Base-by-base conservation (phyloP, 1,140 invertebrate genomes). In the Gryon sp. region DNA sequence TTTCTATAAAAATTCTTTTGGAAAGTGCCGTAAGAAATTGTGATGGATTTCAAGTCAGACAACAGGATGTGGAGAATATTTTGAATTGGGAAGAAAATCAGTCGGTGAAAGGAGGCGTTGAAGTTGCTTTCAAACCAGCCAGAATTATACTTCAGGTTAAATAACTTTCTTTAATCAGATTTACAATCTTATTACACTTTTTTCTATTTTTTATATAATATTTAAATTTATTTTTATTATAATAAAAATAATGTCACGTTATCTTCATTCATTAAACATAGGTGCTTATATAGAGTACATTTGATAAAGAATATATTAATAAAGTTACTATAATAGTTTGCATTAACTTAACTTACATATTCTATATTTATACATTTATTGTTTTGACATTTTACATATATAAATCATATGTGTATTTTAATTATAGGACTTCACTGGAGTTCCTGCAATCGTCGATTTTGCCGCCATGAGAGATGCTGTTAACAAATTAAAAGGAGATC, bases 381-480 rank as follows among this genome's bases (percentile, higher is more conserved):
- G 22, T 7, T 24, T 24, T 4, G 22, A 15, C 14, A 14, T 34
- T 14, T 2, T 14, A 8, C 14, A 34, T 3, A 14, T 1, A 34
- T 34, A 14, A 34, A 34, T 14, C 1, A 24, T 4, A 3, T 24
- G 22, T 7, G 7, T 24, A 24, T 24, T 7, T 32, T 2, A 32
- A 11, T 6, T 46, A 11, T 82, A 96, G 94, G 96, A 97, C 89
- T 95, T 95, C 60, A 99, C 97, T 40, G 98, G 98, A n/a, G 97
- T 99, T 0, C 98, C 98, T 11, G 97, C 97, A 5, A 96, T 99
- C 6, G 98, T 99, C 7, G 98, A 99, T 89, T 98, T 99, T 91
- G 98, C 98, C 24, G 97, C 97, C 4, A 99, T 99, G 98, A 90
- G 98, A 80, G 97, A 99, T 91, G 97, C 97, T 14, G 96, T 99